Evolutionary conservation across 2,797 vertebrate genomes (phyloP), one percentile per base, ranked within the genome.

Genomic region (Melanotaenia parkinsoni): DNA sequence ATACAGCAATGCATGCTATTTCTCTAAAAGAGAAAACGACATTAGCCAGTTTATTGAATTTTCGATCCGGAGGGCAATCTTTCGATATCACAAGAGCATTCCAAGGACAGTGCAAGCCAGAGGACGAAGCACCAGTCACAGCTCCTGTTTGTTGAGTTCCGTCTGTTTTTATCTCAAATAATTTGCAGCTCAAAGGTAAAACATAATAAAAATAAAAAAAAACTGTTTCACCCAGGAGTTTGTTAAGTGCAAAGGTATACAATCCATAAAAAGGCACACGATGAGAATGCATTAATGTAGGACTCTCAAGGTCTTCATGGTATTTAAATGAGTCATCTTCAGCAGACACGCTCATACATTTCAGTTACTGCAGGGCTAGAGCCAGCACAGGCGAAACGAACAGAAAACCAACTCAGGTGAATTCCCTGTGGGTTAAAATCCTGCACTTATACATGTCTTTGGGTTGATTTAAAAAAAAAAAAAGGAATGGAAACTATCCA

Each of bases 51-150:
- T 78, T 82, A 87, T 83, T 85, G 75, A 80, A 32, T 74, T 67
- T 84, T 83, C 30, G 58, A 75, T 83, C 84, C 74, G 13, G 11
- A 43, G 74, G 85, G 77, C 72, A 84, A 45, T 70, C 54, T 63
- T 69, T 70, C 30, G 65, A 72, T 82, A 79, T 72, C 66, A 70
- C 68, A 53, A 68, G 82, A 77, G 76, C 63, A 67, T 86, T 84
- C 89, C 81, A 91, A 92, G 86, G 90, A 67, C 86, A 77, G 22
- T 51, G 33, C 20, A 62, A 70, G 81, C 62, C 77, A 70, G 66
- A 22, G 57, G 74, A 85, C 54, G 50, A 40, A 60, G 58, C 16
- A 53, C 64, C 73, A 62, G 35, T 70, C 73, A 45, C 56, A 80
- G 56, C 30, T 56, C 30, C 28, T 60, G 65, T 75, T 82, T 71